Percentiles rank a stretch among this genome's conserved stretches.
These are phyloP conservation scores for Phenganax stokvisi DNA, from an alignment of 92 coral and sea anemone species.

Conservation along the genomic window DNA sequence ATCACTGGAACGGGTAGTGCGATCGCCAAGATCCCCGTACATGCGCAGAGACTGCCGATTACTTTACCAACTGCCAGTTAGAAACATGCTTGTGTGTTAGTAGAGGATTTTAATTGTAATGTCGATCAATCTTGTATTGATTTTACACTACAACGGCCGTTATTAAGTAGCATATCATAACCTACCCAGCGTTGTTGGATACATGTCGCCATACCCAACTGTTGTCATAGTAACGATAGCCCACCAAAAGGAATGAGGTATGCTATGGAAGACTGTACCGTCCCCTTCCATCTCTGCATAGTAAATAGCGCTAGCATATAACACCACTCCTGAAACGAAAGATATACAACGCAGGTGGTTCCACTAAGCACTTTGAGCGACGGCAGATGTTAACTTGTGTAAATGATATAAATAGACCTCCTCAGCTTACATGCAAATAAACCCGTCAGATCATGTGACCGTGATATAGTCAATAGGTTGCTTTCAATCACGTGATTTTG, in stretches of 20 bases:
- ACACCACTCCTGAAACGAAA: slow-evolving; percentile 58
- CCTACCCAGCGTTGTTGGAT: slow-evolving; percentile 58
- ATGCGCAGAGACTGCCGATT: slow-evolving; percentile 34
- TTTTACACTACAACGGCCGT: too few species aligned
- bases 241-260: slow-evolving; percentile 97
- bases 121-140: too few species aligned
- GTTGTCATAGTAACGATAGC: slow-evolving; percentile 90
- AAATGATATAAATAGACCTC: not conserved
- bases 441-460: too few species aligned
- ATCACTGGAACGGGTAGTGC: slow-evolving; percentile 37
- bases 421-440: too few species aligned
- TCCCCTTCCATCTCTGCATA: slow-evolving; percentile 57
- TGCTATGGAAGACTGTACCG: slow-evolving; percentile 57
- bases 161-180: not conserved
- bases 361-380: not conserved
- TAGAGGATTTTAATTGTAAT: not conserved
- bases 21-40: slow-evolving; percentile 33
- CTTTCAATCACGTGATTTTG: too few species aligned
- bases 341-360: not conserved
- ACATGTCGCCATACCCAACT: slow-evolving; percentile 90
- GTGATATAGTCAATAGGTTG: too few species aligned
- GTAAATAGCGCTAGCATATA: slow-evolving; percentile 82
- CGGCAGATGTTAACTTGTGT: too few species aligned
- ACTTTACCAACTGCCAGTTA: slow-evolving; percentile 18
- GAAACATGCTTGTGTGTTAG: not conserved